A percentile compares a stretch with the other conserved stretches of the same genome.
Conservation (phyloP, 1,140 invertebrate species). For the Bombus haemorrhoidalis region DNA sequence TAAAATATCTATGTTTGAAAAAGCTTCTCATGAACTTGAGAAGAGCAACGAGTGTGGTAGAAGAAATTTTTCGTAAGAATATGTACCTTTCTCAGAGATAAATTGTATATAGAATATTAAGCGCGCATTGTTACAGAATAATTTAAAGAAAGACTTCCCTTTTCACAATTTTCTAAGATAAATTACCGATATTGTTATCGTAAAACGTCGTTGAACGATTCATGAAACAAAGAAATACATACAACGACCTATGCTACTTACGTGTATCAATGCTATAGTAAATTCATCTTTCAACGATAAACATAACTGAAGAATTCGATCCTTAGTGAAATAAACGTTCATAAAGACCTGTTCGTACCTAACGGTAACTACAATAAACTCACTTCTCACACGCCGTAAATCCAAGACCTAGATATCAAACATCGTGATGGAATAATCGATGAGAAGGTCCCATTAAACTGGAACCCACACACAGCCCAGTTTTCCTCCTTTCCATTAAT, state of each 20-base stretch:
- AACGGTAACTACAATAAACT: not conserved
- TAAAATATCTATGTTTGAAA: not conserved
- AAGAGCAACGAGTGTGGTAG: too few species aligned
- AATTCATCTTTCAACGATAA: not conserved
- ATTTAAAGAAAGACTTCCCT: not conserved
- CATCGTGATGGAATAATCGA: not conserved
- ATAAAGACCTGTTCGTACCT: not conserved
- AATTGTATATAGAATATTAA: not conserved
- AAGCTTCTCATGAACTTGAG: not conserved
- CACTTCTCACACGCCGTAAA: not conserved
- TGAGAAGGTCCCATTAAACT: not conserved
- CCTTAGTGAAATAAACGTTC: not conserved
- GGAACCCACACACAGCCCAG: not conserved
- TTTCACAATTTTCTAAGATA: too few species aligned
- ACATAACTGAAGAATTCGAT: not conserved
- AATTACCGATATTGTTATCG: too few species aligned
- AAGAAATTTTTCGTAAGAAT: not conserved
- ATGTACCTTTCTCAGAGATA: too few species aligned
- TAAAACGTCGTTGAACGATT: too few species aligned
- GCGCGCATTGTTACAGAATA: not conserved
- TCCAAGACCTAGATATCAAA: not conserved
- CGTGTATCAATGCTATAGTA: not conserved
- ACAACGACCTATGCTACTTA: too few species aligned
- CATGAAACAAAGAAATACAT: too few species aligned
- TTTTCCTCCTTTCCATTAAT: not conserved